Evolutionary conservation across 2,888 invertebrate genomes (phyloP).

Genomic region (Tachina fera): DNA sequence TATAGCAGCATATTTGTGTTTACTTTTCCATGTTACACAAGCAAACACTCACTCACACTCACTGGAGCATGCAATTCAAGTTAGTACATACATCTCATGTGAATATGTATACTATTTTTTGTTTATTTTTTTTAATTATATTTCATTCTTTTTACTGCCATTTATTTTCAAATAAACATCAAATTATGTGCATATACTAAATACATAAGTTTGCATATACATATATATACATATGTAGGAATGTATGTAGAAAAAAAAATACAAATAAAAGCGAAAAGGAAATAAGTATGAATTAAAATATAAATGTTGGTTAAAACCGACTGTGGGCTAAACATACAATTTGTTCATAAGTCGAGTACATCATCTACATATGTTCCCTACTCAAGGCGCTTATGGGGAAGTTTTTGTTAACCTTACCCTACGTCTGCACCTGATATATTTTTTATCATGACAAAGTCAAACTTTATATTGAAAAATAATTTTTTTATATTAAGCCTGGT

Average conservation of each 20-base stretch:
- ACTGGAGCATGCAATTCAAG: conserved; percentile 8
- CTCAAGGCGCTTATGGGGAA: too few relatives aligned
- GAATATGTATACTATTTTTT: conserved; percentile 22
- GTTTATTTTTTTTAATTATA: background rate
- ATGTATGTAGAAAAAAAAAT: background rate
- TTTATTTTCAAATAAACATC: conserved; percentile 60
- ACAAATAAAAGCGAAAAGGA: conserved; percentile 26
- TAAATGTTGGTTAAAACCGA: conserved; percentile 1
- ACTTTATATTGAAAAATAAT: too few relatives aligned
- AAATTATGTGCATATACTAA: conserved; percentile 41
- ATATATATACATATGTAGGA: too few relatives aligned
- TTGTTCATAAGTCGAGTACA: too few relatives aligned
- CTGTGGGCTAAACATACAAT: background rate
- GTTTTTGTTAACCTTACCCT: too few relatives aligned
- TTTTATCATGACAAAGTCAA: too few relatives aligned
- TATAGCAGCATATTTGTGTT: conserved; percentile 5
- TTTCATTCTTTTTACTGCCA: conserved; percentile 45
- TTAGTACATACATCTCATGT: conserved; percentile 44
- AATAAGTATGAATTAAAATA: conserved; percentile 5
- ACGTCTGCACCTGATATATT: too few relatives aligned
- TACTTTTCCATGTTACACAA: conserved; percentile 2
- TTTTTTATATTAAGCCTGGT: too few relatives aligned
- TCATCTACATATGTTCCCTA: too few relatives aligned
- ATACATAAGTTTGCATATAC: too few relatives aligned
- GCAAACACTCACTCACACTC: background rate